These are phyloP conservation scores for Balanococcus diminutus DNA, from an alignment of 2,888 invertebrate genomes.

Conservation along the genomic window DNA sequence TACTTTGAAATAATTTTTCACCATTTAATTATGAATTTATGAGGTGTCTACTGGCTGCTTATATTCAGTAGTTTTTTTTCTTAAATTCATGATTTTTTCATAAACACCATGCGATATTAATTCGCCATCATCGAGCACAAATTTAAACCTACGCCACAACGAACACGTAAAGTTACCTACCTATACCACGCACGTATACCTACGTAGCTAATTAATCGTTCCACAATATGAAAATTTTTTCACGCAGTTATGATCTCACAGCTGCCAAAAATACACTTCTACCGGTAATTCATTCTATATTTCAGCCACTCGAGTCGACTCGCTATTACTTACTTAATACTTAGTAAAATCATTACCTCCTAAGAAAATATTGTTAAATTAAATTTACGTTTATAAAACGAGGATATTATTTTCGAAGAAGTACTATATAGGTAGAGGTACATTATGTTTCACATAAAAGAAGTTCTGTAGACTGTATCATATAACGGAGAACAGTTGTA, in stretches of 20 bases:
- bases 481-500: background rate
- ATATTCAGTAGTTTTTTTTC: too few species aligned
- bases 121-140: too few species aligned
- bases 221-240: background rate
- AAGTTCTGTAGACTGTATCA: background rate
- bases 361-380: constrained; percentile 21
- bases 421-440: background rate
- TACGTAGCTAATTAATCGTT: background rate
- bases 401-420: constrained; percentile 22
- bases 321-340: background rate
- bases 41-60: too few species aligned
- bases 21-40: too few species aligned
- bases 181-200: too few species aligned
- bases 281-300: background rate
- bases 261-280: background rate
- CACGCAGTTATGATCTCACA: background rate
- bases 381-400: constrained; percentile 12
- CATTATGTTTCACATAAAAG: constrained; percentile 22
- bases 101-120: too few species aligned
- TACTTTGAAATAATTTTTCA: too few species aligned
- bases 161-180: background rate
- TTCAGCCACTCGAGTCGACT: background rate
- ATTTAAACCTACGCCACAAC: background rate
- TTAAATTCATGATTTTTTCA: too few species aligned
- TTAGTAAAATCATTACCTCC: background rate